These are phyloP conservation scores for pig (Sus scrofa) DNA, from an alignment of 2,113 vertebrate species.

Conservation along the genomic window DNA sequence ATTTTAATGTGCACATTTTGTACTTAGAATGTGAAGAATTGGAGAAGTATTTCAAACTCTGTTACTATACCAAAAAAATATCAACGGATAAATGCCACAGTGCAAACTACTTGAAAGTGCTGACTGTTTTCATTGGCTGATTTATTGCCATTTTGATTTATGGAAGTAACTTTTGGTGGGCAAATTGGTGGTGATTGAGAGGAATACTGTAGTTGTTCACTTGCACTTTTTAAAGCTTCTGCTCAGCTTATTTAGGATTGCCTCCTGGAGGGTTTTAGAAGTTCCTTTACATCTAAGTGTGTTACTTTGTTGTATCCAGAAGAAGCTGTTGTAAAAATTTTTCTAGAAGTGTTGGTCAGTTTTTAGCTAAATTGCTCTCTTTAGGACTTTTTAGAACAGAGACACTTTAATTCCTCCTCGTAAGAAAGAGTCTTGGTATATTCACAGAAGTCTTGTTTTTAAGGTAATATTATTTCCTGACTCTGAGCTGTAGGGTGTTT, in stretches of 20 bases:
- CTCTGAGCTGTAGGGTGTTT: constrained; percentile 48
- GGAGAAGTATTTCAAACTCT: constrained; percentile 53
- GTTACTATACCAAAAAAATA: constrained; percentile 18
- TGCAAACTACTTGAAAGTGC: constrained; percentile 50
- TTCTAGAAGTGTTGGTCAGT: constrained; percentile 57
- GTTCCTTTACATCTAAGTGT: not conserved
- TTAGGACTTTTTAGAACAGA: constrained; percentile 51
- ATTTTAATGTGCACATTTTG: constrained; percentile 22
- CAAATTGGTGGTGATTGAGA: not conserved
- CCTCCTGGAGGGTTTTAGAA: not conserved
- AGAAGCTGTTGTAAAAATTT: constrained; percentile 63
- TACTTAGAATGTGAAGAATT: not conserved
- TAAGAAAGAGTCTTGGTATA: constrained; percentile 13
- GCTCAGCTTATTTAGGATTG: not conserved
- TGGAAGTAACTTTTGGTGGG: constrained; percentile 2
- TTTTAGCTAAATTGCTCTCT: constrained; percentile 46
- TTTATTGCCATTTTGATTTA: constrained; percentile 43
- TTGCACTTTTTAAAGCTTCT: constrained; percentile 19
- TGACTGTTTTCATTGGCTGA: constrained; percentile 12
- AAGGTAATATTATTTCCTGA: constrained; percentile 55
- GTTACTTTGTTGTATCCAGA: constrained; percentile 24
- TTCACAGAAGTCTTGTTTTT: constrained; percentile 53
- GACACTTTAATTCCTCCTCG: constrained; percentile 19
- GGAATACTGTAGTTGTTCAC: not conserved
- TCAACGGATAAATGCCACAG: not conserved